These are phyloP conservation scores for Takifugu ocellatus DNA, from an alignment of 2,797 vertebrate genomes.

Conservation along the genomic window DNA sequence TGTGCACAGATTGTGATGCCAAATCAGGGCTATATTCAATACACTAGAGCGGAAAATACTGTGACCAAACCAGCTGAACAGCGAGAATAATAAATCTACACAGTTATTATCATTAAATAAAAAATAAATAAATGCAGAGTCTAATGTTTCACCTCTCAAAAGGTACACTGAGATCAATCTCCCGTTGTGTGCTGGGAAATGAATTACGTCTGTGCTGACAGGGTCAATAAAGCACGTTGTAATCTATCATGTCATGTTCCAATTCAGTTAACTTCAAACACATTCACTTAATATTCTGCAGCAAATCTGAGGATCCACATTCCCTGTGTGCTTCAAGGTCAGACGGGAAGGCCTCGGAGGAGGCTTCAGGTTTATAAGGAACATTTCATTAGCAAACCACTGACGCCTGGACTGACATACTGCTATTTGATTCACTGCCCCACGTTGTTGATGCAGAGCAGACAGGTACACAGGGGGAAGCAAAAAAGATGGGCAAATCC, in stretches of 20 bases:
- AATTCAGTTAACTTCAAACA: conserved; percentile 10
- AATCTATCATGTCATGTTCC: conserved; percentile 11
- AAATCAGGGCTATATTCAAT: conserved; percentile 2
- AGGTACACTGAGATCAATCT: too few relatives aligned
- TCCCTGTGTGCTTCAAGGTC: conserved; percentile 1
- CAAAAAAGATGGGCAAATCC: conserved; percentile 39
- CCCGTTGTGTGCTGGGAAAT: background rate
- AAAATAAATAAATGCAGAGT: background rate
- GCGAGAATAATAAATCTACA: background rate
- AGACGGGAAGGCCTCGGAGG: conserved; percentile 1
- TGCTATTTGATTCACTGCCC: conserved; percentile 49
- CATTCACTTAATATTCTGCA: conserved; percentile 14
- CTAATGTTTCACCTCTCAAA: background rate
- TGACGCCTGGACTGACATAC: conserved; percentile 34
- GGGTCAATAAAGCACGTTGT: background rate
- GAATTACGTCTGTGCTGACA: background rate
- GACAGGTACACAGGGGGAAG: conserved; percentile 54
- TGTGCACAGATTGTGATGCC: conserved; percentile 9
- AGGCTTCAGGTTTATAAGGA: conserved; percentile 23
- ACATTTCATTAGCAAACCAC: conserved; percentile 44
- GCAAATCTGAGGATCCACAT: conserved; percentile 5
- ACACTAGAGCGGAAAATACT: background rate
- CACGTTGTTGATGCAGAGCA: conserved; percentile 51
- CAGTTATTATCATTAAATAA: background rate
- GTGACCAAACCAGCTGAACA: background rate